These are phyloP conservation scores for Polyploca ridens DNA, from an alignment of 2,888 invertebrate genomes.

Conservation along the genomic window DNA sequence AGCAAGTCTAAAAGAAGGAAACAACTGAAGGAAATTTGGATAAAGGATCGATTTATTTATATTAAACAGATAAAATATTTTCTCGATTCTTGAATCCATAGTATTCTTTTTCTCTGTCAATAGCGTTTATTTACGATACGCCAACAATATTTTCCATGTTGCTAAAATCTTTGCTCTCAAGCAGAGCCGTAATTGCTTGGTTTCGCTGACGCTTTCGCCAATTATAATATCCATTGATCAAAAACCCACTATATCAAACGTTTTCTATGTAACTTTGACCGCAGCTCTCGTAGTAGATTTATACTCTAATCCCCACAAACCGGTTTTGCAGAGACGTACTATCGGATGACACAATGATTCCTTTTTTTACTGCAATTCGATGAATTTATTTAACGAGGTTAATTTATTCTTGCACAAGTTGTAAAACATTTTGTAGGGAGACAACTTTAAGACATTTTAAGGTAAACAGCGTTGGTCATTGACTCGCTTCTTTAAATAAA, in stretches of 20 bases:
- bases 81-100: too few species aligned
- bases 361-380: constrained; percentile 29
- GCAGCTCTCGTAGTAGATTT: constrained; percentile 29
- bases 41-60: too few species aligned
- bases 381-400: constrained; percentile 8
- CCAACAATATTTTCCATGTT: background rate
- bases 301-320: constrained; percentile 42
- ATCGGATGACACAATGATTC: constrained; percentile 46
- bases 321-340: constrained; percentile 40
- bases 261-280: constrained; percentile 16
- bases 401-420: constrained; percentile 18
- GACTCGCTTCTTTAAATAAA: constrained; percentile 63
- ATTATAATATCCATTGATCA: constrained; percentile 41
- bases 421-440: constrained; percentile 22
- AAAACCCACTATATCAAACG: constrained; percentile 24
- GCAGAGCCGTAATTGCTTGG: background rate
- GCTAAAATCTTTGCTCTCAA: background rate
- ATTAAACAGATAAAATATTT: too few species aligned
- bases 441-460: constrained; percentile 17
- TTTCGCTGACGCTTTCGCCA: constrained; percentile 43
- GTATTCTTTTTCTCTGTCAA: too few species aligned
- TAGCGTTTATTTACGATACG: too few species aligned
- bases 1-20: too few species aligned
- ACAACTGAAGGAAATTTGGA: too few species aligned
- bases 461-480: constrained; percentile 50